phyloP scores from a whole-genome alignment of 2,797 vertebrate species.

The Orientallactaga sibirica region DNA sequence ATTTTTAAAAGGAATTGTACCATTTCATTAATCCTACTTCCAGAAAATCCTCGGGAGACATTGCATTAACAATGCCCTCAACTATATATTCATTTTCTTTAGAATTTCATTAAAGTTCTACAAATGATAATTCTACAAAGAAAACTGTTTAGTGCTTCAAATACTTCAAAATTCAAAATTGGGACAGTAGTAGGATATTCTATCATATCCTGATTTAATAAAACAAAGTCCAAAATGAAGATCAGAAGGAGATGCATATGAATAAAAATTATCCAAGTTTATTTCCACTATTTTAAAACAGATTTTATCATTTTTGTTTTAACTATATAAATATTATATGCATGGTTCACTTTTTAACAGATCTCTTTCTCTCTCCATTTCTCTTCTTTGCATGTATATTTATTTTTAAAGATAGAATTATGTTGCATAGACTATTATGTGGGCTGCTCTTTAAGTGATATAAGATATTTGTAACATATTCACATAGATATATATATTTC shows the following conservation, averaged over 20 bases:
- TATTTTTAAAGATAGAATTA: conserved; percentile 11
- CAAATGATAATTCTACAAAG: neutral
- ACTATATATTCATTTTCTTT: conserved; percentile 7
- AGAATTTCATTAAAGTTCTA: neutral
- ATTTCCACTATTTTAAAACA: neutral
- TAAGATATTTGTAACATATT: neutral
- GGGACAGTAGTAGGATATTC: neutral
- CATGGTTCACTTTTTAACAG: neutral
- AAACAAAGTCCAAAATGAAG: neutral
- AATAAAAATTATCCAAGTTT: neutral
- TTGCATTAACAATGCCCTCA: neutral
- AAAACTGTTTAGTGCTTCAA: neutral
- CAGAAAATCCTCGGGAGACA: neutral
- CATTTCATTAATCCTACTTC: conserved; percentile 5
- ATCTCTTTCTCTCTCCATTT: neutral
- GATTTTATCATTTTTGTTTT: neutral
- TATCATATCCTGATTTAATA: neutral
- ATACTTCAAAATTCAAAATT: neutral
- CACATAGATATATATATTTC: too few species aligned
- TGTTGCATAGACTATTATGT: neutral
- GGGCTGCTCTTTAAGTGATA: neutral
- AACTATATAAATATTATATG: neutral
- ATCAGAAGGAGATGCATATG: neutral
- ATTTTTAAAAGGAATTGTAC: neutral
- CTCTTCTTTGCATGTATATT: neutral